Percentiles rank a stretch among this genome's conserved stretches.
phyloP scores from a whole-genome alignment of 2,797 vertebrate species.

The Cynodonichthys magdalenae region DNA sequence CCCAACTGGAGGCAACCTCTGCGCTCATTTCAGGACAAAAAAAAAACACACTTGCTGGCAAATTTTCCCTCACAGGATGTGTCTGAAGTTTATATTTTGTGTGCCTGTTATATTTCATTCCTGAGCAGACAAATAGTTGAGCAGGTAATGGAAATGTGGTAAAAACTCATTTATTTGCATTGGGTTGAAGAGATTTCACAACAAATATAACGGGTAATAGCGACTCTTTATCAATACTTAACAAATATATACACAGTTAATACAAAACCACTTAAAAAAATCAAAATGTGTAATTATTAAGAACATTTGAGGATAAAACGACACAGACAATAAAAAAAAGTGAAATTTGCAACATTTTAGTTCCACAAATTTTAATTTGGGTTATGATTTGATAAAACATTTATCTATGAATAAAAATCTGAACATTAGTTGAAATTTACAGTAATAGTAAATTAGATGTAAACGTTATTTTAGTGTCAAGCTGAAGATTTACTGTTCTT shows the following conservation, averaged over 20 bases:
- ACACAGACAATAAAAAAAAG: not conserved
- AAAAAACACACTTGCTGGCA: constrained; percentile 72
- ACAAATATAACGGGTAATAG: not conserved
- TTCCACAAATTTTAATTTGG: not conserved
- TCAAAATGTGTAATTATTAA: not conserved
- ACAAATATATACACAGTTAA: not conserved
- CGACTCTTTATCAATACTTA: not conserved
- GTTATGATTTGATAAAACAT: not conserved
- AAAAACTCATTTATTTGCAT: not conserved
- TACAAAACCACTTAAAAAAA: not conserved
- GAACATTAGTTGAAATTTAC: not conserved
- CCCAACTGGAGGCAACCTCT: constrained; percentile 48
- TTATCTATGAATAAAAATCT: not conserved
- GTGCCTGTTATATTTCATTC: constrained; percentile 61
- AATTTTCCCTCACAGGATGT: constrained; percentile 77
- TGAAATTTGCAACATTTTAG: not conserved
- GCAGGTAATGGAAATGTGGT: not conserved
- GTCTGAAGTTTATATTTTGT: constrained; percentile 58
- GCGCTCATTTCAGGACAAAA: constrained; percentile 67
- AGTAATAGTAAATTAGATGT: not conserved
- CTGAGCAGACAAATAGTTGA: constrained; percentile 35
- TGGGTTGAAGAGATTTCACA: not conserved
- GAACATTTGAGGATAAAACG: not conserved
- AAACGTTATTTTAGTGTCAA: not conserved
- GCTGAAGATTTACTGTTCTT: not conserved